Evolutionary conservation across 2,113 vertebrate species (phyloP).

Genomic region (Thalassoma bifasciatum): DNA sequence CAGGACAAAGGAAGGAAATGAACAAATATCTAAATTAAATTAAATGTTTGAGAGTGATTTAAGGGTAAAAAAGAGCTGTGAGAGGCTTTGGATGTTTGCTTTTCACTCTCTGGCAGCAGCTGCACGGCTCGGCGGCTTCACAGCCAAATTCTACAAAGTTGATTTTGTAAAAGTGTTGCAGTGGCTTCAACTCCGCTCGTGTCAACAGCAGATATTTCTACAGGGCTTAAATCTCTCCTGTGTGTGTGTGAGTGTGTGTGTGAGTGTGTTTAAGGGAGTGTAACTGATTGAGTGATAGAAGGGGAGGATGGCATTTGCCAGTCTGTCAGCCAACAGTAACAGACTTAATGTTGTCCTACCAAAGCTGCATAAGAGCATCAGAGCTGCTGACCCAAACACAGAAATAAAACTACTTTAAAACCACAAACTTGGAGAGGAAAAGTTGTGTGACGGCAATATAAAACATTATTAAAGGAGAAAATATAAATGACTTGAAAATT

Average conservation of each 20-base stretch:
- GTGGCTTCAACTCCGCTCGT: conserved; percentile 30
- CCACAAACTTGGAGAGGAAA: too few species aligned
- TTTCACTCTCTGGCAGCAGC: conserved; percentile 16
- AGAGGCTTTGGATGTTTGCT: conserved; percentile 29
- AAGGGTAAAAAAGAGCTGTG: background rate
- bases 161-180: background rate
- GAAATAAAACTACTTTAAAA: too few species aligned
- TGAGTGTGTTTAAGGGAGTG: conserved; percentile 27
- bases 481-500: too few species aligned
- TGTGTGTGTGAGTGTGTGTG: background rate
- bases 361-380: too few species aligned
- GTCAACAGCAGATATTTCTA: conserved; percentile 29
- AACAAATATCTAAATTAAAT: background rate
- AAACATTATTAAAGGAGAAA: too few species aligned
- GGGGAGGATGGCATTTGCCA: conserved; percentile 22
- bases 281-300: conserved; percentile 24
- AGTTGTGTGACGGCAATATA: too few species aligned
- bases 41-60: conserved; percentile 8
- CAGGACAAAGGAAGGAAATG: background rate
- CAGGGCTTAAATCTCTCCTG: conserved; percentile 1
- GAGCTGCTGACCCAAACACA: too few species aligned
- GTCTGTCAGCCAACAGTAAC: background rate
- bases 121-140: background rate
- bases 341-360: background rate
- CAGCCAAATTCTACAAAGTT: conserved; percentile 5